phyloP scores from a whole-genome alignment of 1,140 invertebrate genomes.

The Araneus ventricosus region DNA sequence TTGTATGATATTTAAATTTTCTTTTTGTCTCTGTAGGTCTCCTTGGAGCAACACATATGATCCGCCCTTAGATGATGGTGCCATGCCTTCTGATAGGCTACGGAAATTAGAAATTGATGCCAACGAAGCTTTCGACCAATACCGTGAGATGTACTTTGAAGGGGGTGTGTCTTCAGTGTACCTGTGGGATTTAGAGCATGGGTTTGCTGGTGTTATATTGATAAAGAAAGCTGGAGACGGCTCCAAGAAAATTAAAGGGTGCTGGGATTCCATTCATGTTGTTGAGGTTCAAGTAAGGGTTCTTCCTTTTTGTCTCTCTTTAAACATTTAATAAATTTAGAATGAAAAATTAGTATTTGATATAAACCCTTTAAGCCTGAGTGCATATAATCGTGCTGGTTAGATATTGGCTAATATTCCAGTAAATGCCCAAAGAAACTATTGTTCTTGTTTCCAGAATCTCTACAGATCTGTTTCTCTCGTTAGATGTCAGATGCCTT shows the following conservation, averaged over 20 bases:
- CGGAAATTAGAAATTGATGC: slow-evolving; percentile 98
- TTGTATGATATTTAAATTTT: no score
- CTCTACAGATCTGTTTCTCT: no score
- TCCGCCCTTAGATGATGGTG: slow-evolving; percentile 98
- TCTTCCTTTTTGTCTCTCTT: background rate
- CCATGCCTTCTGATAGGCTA: slow-evolving; percentile 97
- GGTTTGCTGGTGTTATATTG: slow-evolving; percentile 98
- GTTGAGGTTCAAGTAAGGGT: slow-evolving; percentile 92
- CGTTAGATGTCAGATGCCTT: no score
- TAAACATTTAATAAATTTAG: no score
- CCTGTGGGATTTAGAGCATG: slow-evolving; percentile 99
- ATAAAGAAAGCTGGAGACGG: slow-evolving; percentile 98
- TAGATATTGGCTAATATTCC: no score
- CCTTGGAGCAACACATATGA: slow-evolving; percentile 99
- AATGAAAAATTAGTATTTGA: no score
- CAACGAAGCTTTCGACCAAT: slow-evolving; percentile 99
- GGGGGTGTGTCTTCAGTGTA: slow-evolving; percentile 99
- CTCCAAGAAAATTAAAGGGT: slow-evolving; percentile 97
- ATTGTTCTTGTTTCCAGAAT: no score
- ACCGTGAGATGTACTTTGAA: slow-evolving; percentile 99
- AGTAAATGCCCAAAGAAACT: no score
- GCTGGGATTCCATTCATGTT: slow-evolving; percentile 99
- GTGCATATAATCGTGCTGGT: no score
- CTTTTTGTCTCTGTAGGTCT: slow-evolving; percentile 86
- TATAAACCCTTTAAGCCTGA: no score